These are phyloP conservation scores for Limnephilus auricula DNA, from an alignment of 2,888 invertebrate genomes.

Conservation along the genomic window DNA sequence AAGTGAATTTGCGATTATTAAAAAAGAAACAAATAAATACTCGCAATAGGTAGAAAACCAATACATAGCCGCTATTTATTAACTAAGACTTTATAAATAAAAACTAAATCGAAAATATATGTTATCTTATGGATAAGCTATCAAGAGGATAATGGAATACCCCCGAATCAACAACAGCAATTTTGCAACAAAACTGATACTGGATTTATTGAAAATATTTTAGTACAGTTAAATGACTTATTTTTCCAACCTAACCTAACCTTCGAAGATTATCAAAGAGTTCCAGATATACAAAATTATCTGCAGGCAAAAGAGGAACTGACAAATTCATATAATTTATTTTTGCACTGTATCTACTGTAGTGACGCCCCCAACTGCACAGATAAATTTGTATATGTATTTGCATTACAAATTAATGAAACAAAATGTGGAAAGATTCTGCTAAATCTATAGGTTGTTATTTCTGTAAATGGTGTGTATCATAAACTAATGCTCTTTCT, in stretches of 20 bases:
- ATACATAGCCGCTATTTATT: too few species aligned
- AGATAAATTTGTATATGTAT: neutral
- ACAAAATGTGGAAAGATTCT: neutral
- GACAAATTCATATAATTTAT: neutral
- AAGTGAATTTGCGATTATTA: too few species aligned
- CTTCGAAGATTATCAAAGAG: neutral
- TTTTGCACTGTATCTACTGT: neutral
- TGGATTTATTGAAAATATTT: neutral
- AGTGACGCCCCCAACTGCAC: neutral
- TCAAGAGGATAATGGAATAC: too few species aligned
- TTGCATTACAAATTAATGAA: neutral
- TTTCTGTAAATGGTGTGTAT: neutral
- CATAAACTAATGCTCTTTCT: neutral
- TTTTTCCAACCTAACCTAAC: neutral
- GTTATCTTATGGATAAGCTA: too few species aligned
- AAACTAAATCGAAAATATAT: too few species aligned
- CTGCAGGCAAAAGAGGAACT: neutral
- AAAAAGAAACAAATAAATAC: too few species aligned
- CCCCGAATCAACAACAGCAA: neutral
- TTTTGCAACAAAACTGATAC: neutral
- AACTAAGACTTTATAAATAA: too few species aligned
- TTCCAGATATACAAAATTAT: neutral
- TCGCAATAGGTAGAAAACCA: too few species aligned
- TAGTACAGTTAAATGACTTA: neutral
- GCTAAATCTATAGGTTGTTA: neutral